phyloP scores from a whole-genome alignment of 2,888 invertebrate species.

The Brachypterus glaber region DNA sequence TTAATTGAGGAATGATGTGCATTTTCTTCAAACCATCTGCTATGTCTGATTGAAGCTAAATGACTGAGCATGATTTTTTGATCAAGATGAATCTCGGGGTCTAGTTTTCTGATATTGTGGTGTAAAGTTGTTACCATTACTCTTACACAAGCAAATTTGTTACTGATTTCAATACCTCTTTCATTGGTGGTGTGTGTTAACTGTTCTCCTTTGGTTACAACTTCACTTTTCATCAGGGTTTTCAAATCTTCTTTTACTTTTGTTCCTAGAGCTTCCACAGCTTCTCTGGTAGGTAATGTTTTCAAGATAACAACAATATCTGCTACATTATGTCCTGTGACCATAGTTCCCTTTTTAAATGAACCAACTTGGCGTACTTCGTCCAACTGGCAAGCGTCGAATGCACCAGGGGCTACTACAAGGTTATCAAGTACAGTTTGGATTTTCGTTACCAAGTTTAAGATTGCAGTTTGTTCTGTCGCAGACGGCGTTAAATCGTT shows the following conservation, averaged over 20 bases:
- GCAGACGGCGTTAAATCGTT: conserved; percentile 85
- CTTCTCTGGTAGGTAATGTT: conserved; percentile 91
- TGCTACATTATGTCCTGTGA: conserved; percentile 89
- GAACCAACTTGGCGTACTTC: conserved; percentile 96
- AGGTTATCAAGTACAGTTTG: conserved; percentile 89
- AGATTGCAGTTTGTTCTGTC: conserved; percentile 83
- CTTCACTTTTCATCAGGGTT: conserved; percentile 54
- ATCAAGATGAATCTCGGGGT: conserved; percentile 72
- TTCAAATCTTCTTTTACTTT: conserved; percentile 84
- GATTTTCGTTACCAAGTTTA: conserved; percentile 91
- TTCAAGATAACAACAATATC: conserved; percentile 95
- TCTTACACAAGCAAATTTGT: conserved; percentile 74
- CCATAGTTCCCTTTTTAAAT: conserved; percentile 96
- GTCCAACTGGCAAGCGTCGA: conserved; percentile 89
- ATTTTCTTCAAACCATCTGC: conserved; percentile 97
- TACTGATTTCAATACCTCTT: conserved; percentile 82
- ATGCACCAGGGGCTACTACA: conserved; percentile 86
- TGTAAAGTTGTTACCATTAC: conserved; percentile 90
- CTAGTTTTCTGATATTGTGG: conserved; percentile 86
- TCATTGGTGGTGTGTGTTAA: conserved; percentile 52
- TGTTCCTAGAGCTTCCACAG: conserved; percentile 83
- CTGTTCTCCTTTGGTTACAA: conserved; percentile 51
- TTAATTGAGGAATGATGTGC: conserved; percentile 95
- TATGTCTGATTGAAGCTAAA: conserved; percentile 88
- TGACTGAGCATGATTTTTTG: conserved; percentile 77